phyloP scores from a whole-genome alignment of 2,888 invertebrate species.

The Perdita meconis region DNA sequence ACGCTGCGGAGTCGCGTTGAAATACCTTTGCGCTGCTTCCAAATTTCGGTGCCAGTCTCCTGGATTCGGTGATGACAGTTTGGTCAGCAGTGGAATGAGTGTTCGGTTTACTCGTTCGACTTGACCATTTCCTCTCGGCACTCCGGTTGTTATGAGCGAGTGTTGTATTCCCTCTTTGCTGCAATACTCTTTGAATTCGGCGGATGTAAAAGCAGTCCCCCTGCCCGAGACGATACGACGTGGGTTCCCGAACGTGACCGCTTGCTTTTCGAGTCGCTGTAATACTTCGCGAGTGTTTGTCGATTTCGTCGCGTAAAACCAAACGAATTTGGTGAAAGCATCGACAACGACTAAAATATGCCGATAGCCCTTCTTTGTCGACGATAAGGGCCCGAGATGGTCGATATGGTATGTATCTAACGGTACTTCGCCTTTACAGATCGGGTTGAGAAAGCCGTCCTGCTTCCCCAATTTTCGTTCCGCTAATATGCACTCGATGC shows the following conservation, averaged over 20 bases:
- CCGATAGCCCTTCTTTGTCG: no score
- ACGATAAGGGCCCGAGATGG: no score
- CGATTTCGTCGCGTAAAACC: no score
- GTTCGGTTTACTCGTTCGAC: conserved; percentile 22
- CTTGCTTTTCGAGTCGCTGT: conserved; percentile 65
- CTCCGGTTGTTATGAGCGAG: background rate
- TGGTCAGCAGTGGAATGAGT: conserved; percentile 15
- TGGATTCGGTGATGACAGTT: conserved; percentile 11
- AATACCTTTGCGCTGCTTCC: no score
- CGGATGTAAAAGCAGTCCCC: conserved; percentile 4
- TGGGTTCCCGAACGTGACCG: conserved; percentile 9
- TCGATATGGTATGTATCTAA: no score
- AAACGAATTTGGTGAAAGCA: no score
- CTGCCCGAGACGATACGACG: conserved; percentile 3
- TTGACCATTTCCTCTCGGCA: conserved; percentile 19
- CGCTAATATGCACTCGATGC: no score
- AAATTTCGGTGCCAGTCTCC: conserved; percentile 44
- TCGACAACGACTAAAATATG: conserved; percentile 53
- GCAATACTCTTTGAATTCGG: conserved; percentile 4
- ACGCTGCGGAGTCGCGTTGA: no score
- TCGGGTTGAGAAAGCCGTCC: background rate
- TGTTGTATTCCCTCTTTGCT: conserved; percentile 14
- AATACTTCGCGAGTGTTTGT: no score
- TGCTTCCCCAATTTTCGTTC: no score
- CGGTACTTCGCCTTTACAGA: background rate